Evolutionary conservation across 2,797 vertebrate genomes (phyloP).

Genomic region (Acropternis orthonyx): DNA sequence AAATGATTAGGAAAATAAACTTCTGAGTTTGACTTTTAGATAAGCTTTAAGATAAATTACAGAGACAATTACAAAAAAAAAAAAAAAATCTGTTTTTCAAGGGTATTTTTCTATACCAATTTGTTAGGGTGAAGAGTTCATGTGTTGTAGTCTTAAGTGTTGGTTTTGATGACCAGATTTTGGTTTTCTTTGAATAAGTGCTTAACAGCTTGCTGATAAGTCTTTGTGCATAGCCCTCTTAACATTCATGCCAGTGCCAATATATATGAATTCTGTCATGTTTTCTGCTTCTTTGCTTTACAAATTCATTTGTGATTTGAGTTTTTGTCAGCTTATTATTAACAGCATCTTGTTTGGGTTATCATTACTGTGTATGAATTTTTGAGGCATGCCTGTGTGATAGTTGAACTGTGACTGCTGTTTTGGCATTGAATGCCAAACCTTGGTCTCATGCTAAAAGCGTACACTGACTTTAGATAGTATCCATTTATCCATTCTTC

Average conservation of each 20-base stretch:
- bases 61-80: not conserved
- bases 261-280: not conserved
- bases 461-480: not conserved
- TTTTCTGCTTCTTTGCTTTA: not conserved
- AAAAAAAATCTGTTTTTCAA: not conserved
- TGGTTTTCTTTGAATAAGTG: not conserved
- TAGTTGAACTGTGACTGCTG: not conserved
- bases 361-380: not conserved
- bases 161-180: not conserved
- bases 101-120: not conserved
- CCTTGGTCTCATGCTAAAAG: not conserved
- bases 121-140: not conserved
- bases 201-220: not conserved
- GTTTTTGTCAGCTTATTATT: not conserved
- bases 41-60: not conserved
- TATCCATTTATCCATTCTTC: not conserved
- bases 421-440: not conserved
- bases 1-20: not conserved
- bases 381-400: not conserved
- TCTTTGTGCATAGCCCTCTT: not conserved
- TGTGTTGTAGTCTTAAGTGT: not conserved
- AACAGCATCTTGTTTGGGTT: not conserved
- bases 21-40: not conserved
- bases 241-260: not conserved
- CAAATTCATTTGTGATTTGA: not conserved